Evolutionary conservation across 2,113 vertebrate genomes (phyloP).

Genomic region (Hyla sarda): DNA sequence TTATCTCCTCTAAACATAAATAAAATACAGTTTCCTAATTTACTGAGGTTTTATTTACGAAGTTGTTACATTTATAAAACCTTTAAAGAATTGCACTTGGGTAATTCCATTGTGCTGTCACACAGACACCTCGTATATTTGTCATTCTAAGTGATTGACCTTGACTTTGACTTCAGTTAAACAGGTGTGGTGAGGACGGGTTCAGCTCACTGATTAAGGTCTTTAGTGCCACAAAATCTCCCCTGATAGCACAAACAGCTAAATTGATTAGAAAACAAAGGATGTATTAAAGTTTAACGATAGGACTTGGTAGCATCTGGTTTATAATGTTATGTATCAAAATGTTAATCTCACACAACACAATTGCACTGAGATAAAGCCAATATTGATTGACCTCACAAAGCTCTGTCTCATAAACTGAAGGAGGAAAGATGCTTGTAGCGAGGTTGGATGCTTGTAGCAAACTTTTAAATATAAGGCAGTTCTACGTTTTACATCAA

Average conservation of each 20-base stretch:
- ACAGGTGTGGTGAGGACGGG: constrained; percentile 12
- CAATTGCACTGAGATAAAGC: constrained; percentile 44
- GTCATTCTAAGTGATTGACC: constrained; percentile 35
- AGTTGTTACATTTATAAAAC: background rate
- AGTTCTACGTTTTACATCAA: background rate
- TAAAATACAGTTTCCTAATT: background rate
- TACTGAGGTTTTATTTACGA: background rate
- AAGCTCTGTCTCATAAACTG: constrained; percentile 38
- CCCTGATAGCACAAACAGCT: constrained; percentile 9
- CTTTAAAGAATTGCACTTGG: background rate
- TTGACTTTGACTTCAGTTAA: constrained; percentile 35
- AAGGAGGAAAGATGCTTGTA: constrained; percentile 26
- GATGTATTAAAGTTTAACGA: constrained; percentile 25
- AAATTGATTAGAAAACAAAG: constrained; percentile 38
- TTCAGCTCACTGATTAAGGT: constrained; percentile 30
- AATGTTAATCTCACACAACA: constrained; percentile 46
- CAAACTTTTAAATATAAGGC: constrained; percentile 21
- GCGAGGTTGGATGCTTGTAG: constrained; percentile 7
- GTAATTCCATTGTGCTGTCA: constrained; percentile 3
- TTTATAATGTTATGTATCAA: constrained; percentile 47
- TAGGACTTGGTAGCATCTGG: constrained; percentile 40
- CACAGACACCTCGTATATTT: constrained; percentile 1
- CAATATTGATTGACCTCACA: constrained; percentile 46
- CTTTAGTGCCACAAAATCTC: constrained; percentile 20
- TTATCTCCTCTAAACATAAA: background rate